phyloP scores from a whole-genome alignment of 2,888 invertebrate genomes.

The Acanthococcus lagerstroemiae region DNA sequence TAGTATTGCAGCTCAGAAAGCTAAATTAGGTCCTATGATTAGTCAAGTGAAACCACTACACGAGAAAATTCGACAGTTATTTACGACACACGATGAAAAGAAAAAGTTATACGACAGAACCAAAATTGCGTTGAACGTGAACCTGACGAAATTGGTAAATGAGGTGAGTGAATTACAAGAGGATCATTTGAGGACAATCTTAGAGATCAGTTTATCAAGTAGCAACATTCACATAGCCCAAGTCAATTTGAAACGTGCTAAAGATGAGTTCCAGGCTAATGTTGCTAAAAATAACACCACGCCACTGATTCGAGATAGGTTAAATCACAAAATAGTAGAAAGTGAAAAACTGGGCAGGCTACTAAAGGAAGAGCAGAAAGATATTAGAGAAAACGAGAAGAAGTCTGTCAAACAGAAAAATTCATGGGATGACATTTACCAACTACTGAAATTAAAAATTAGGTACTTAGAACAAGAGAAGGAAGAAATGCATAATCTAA shows the following conservation, averaged over 20 bases:
- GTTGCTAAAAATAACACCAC: conserved; percentile 14
- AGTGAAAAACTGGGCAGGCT: conserved; percentile 48
- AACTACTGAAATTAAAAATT: conserved; percentile 5
- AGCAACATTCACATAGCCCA: conserved; percentile 3
- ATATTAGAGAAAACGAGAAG: conserved; percentile 38
- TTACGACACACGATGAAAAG: conserved; percentile 57
- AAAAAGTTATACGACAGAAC: conserved; percentile 57
- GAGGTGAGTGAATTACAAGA: conserved; percentile 31
- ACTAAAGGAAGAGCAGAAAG: conserved; percentile 44
- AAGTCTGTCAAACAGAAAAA: conserved; percentile 5
- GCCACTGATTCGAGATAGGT: conserved; percentile 47
- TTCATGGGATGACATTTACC: conserved; percentile 11
- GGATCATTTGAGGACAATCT: not conserved
- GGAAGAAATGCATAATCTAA: conserved; percentile 2
- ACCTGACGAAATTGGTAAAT: conserved; percentile 40
- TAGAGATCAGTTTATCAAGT: not conserved
- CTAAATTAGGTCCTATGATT: conserved; percentile 46
- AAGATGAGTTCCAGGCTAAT: conserved; percentile 11
- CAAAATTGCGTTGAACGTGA: conserved; percentile 47
- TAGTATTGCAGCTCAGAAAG: conserved; percentile 54
- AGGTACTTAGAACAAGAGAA: not conserved
- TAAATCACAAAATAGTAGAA: conserved; percentile 52
- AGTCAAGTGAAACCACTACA: conserved; percentile 55
- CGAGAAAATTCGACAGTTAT: conserved; percentile 53
- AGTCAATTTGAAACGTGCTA: conserved; percentile 14